Percentiles rank a stretch among this genome's conserved stretches.
Evolutionary conservation across 2,888 invertebrate genomes (phyloP).

Genomic region (Matsumyia berberina): DNA sequence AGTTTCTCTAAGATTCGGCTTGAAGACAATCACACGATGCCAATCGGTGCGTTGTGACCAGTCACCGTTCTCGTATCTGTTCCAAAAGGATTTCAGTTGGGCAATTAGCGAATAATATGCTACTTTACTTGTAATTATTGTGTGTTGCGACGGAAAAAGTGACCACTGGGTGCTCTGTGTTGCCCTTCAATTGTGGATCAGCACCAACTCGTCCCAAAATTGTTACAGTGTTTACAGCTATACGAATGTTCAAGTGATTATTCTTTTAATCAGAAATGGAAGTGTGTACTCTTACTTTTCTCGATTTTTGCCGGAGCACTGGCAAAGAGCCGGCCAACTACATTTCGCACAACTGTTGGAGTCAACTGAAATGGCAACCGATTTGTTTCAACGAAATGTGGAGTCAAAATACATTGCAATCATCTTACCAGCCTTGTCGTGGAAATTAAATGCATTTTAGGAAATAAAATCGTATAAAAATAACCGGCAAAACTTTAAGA

Average conservation of each 20-base stretch:
- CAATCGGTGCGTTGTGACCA: conserved; percentile 94
- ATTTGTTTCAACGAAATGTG: background rate
- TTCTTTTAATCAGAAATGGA: background rate
- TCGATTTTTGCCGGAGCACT: conserved; percentile 78
- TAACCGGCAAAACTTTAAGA: conserved; percentile 39
- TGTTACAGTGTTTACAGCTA: conserved; percentile 93
- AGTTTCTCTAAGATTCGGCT: conserved; percentile 91
- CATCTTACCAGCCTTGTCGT: conserved; percentile 50
- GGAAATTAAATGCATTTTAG: conserved; percentile 42
- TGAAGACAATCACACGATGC: conserved; percentile 95
- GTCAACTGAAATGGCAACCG: conserved; percentile 46
- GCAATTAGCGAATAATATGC: background rate
- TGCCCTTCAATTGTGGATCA: conserved; percentile 94
- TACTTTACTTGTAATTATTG: conserved; percentile 88
- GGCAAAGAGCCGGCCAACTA: conserved; percentile 38
- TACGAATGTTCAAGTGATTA: conserved; percentile 3
- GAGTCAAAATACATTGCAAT: background rate
- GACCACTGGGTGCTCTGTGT: conserved; percentile 92
- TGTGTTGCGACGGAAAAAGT: conserved; percentile 96
- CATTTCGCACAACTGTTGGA: conserved; percentile 6
- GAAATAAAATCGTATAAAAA: conserved; percentile 6
- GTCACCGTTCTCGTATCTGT: conserved; percentile 89
- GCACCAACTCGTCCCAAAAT: conserved; percentile 94
- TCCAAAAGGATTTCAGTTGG: background rate
- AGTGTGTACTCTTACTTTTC: conserved; percentile 78